Percentiles rank a stretch among this genome's conserved stretches.
phyloP scores from a whole-genome alignment of 30 jellyfish, hydroid and myxozoan species.

The Thelohanellus kitauei region DNA sequence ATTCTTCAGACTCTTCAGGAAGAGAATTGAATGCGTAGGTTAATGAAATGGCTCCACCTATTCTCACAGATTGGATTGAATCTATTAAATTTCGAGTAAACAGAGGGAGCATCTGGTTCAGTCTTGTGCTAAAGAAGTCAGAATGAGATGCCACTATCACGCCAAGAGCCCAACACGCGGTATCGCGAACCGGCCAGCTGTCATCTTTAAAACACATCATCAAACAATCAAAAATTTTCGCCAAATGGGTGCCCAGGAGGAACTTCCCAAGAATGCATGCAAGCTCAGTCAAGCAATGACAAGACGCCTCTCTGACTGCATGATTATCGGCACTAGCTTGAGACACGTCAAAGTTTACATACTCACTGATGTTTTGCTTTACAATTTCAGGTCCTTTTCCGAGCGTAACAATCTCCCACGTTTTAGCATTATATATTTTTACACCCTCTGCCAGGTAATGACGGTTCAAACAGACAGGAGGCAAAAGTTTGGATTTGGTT shows the following conservation, averaged over 20 bases:
- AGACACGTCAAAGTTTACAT: slow-evolving; percentile 22
- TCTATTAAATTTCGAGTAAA: slow-evolving; percentile 37
- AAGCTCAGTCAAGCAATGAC: slow-evolving; percentile 91
- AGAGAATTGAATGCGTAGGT: slow-evolving; percentile 29
- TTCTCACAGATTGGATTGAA: slow-evolving; percentile 81
- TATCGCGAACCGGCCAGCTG: slow-evolving; percentile 97
- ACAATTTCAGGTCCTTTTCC: slow-evolving; percentile 41
- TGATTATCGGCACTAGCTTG: slow-evolving; percentile 72
- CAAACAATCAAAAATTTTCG: slow-evolving; percentile 22
- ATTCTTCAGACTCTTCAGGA: slow-evolving; percentile 19
- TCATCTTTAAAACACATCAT: slow-evolving; percentile 63
- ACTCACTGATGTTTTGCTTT: slow-evolving; percentile 12
- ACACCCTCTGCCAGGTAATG: slow-evolving; percentile 88
- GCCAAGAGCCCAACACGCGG: slow-evolving; percentile 97
- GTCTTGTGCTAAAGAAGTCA: slow-evolving; percentile 11
- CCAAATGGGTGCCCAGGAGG: slow-evolving; percentile 22
- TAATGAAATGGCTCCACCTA: slow-evolving; percentile 73
- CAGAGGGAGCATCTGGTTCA: slow-evolving; percentile 32
- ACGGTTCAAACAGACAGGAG: slow-evolving; percentile 66
- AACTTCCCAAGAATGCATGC: slow-evolving; percentile 21
- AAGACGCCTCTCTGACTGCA: slow-evolving; percentile 95
- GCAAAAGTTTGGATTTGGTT: slow-evolving; percentile 19
- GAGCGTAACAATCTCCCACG: slow-evolving; percentile 56
- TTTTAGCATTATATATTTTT: slow-evolving; percentile 34
- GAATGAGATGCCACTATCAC: slow-evolving; percentile 38